These are phyloP conservation scores for Phorcus lineatus DNA, from an alignment of 2,888 invertebrate species.

Conservation along the genomic window DNA sequence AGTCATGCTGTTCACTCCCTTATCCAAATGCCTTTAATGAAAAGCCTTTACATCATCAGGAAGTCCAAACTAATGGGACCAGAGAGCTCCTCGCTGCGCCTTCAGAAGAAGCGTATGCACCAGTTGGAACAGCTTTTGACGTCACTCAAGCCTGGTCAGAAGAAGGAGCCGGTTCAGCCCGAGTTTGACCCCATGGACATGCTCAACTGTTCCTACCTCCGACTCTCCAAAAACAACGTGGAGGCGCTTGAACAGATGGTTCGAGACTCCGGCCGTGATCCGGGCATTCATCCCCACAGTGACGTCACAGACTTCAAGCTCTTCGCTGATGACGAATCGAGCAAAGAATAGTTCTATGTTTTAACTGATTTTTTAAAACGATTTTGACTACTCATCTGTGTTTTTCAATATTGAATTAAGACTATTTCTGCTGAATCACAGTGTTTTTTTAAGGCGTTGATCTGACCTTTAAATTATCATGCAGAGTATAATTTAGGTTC, in stretches of 20 bases:
- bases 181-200: conserved; percentile 48
- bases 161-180: neutral
- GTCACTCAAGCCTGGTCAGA: conserved; percentile 35
- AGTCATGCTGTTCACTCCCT: too few species aligned
- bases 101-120: conserved; percentile 49
- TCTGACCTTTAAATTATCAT: too few species aligned
- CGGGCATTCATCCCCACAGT: conserved; percentile 60
- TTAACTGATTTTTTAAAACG: neutral
- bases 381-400: too few species aligned
- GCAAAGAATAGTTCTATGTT: neutral
- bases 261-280: conserved; percentile 48
- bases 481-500: too few species aligned
- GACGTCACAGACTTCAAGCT: conserved; percentile 53
- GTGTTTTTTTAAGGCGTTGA: too few species aligned
- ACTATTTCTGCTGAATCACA: too few species aligned
- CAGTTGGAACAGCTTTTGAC: conserved; percentile 48
- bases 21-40: too few species aligned
- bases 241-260: conserved; percentile 53
- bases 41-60: too few species aligned
- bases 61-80: neutral
- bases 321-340: conserved; percentile 27
- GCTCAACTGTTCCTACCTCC: conserved; percentile 58
- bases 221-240: conserved; percentile 56
- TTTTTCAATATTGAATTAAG: too few species aligned
- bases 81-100: conserved; percentile 32